These are phyloP conservation scores for Lycophotia porphyrea DNA, from an alignment of 2,888 invertebrate species.

Conservation along the genomic window DNA sequence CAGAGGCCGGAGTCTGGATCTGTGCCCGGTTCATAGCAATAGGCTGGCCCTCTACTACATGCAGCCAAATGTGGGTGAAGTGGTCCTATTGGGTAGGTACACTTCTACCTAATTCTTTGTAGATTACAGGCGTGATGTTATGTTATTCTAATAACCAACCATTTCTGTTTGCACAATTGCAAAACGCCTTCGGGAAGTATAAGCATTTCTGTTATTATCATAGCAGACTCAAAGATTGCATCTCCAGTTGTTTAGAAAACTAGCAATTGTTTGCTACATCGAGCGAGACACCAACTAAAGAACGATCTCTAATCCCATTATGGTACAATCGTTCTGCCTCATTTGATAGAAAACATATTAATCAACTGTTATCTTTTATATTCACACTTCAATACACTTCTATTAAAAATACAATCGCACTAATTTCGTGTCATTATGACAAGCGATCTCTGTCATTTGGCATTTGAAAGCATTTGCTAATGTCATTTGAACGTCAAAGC, in stretches of 20 bases:
- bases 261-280: constrained; percentile 36
- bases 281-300: constrained; percentile 20
- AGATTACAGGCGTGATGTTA: background rate
- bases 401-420: constrained; percentile 45
- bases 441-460: constrained; percentile 48
- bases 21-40: background rate
- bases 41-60: background rate
- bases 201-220: constrained; percentile 2
- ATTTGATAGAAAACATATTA: constrained; percentile 50
- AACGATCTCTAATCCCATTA: constrained; percentile 23
- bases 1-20: background rate
- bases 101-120: background rate
- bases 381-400: constrained; percentile 34
- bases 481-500: constrained; percentile 46
- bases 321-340: constrained; percentile 38
- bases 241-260: constrained; percentile 28
- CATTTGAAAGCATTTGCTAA: constrained; percentile 58
- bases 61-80: background rate
- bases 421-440: constrained; percentile 25
- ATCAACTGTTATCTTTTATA: constrained; percentile 23
- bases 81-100: too few species aligned
- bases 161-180: background rate
- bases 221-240: constrained; percentile 6
- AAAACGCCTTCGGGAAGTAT: constrained; percentile 17
- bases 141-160: background rate